These are phyloP conservation scores for Petrophora chlorosata DNA, from an alignment of 2,888 invertebrate species.

Conservation along the genomic window DNA sequence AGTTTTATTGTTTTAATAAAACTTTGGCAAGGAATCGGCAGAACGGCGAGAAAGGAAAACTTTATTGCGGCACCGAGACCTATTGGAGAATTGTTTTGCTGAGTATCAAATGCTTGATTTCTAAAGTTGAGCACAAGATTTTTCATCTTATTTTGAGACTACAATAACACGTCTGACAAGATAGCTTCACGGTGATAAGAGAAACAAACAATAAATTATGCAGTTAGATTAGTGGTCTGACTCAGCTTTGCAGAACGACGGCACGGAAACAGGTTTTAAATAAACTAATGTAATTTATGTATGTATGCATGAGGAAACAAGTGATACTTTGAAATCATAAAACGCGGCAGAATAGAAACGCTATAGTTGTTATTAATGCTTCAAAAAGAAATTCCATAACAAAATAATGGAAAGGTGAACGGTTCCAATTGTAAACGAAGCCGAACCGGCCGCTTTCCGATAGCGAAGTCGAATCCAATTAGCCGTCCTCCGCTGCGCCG, in stretches of 20 bases:
- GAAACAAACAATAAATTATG: slow-evolving; percentile 19
- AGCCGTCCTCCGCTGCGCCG: slow-evolving; percentile 62
- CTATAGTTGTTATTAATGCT: slow-evolving; percentile 26
- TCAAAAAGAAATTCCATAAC: slow-evolving; percentile 50
- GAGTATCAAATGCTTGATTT: slow-evolving; percentile 17
- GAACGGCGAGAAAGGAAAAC: slow-evolving; percentile 40
- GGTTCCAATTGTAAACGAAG: slow-evolving; percentile 50
- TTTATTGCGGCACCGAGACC: slow-evolving; percentile 16
- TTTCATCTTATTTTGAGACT: slow-evolving; percentile 5
- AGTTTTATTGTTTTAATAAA: slow-evolving; percentile 58
- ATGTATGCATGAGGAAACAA: slow-evolving; percentile 29
- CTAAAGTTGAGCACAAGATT: slow-evolving; percentile 7
- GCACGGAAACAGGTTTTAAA: slow-evolving; percentile 26
- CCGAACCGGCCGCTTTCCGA: slow-evolving; percentile 58
- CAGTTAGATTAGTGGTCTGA: slow-evolving; percentile 29
- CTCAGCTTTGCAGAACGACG: slow-evolving; percentile 15
- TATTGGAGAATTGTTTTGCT: slow-evolving; percentile 14
- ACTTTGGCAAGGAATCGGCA: slow-evolving; percentile 44
- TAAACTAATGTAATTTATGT: slow-evolving; percentile 23
- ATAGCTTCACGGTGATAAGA: slow-evolving; percentile 21
- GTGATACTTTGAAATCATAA: slow-evolving; percentile 30
- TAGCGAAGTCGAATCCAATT: slow-evolving; percentile 77
- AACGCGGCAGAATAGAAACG: slow-evolving; percentile 32
- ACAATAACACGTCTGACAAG: neutral
- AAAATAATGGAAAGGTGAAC: slow-evolving; percentile 58